These are phyloP conservation scores for Entelurus aequoreus DNA, from an alignment of 2,113 vertebrate species.

Conservation along the genomic window DNA sequence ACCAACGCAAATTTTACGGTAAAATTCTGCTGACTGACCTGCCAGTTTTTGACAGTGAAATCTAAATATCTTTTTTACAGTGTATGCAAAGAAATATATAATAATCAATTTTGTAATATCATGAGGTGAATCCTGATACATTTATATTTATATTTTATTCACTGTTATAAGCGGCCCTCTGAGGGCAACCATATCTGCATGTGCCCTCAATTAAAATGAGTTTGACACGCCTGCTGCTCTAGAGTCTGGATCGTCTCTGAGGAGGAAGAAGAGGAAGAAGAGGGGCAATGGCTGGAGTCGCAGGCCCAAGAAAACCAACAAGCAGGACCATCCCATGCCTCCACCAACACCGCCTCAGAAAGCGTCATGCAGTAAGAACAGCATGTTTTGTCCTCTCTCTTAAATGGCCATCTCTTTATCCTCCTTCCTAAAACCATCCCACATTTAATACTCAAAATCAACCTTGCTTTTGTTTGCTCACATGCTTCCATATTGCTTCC, in stretches of 20 bases:
- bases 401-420: slow-evolving; percentile 2
- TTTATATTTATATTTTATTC: no score
- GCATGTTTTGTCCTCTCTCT: slow-evolving; percentile 1
- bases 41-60: no score
- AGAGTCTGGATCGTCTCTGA: slow-evolving; percentile 40
- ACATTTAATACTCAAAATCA: neutral
- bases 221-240: slow-evolving; percentile 31
- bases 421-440: slow-evolving; percentile 1
- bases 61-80: no score
- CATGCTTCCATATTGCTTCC: neutral
- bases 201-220: no score
- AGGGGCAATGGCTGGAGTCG: slow-evolving; percentile 62
- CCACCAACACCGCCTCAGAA: slow-evolving; percentile 52
- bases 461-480: neutral
- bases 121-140: no score
- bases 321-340: slow-evolving; percentile 23
- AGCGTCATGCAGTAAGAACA: slow-evolving; percentile 82
- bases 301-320: slow-evolving; percentile 47
- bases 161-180: no score
- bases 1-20: no score
- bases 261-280: slow-evolving; percentile 60
- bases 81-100: no score
- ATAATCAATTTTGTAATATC: no score
- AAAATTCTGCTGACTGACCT: no score
- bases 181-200: no score